phyloP scores from a whole-genome alignment of 1,140 invertebrate genomes.

The Drosophila mojavensis region DNA sequence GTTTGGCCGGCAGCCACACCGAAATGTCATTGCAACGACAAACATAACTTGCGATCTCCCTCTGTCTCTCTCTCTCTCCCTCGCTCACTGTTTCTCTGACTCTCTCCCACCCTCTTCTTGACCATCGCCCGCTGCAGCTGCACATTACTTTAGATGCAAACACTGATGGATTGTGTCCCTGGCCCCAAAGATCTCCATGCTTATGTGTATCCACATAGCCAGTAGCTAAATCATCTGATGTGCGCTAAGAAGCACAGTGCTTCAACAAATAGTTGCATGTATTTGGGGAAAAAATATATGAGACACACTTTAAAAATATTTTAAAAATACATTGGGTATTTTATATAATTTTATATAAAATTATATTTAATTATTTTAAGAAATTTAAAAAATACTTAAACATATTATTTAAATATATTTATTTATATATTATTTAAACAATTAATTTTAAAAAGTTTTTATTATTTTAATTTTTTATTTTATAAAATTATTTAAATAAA shows the following conservation, averaged over 20 bases:
- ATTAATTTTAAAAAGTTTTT: too few species aligned
- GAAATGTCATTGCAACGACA: constrained; percentile 54
- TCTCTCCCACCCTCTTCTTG: neutral
- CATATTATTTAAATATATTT: too few species aligned
- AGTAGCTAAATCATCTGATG: constrained; percentile 30
- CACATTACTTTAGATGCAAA: constrained; percentile 34
- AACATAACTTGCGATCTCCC: constrained; percentile 27
- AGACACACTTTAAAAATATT: neutral
- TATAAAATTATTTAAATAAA: too few species aligned
- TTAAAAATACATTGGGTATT: neutral
- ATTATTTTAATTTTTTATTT: too few species aligned
- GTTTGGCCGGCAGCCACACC: constrained; percentile 37
- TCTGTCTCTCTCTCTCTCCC: neutral
- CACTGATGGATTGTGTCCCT: constrained; percentile 72
- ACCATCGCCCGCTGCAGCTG: constrained; percentile 23
- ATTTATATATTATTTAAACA: too few species aligned
- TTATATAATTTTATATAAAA: too few species aligned
- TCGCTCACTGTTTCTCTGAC: neutral
- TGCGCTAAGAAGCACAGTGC: constrained; percentile 27
- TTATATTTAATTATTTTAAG: neutral
- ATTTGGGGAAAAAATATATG: too few species aligned
- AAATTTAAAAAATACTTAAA: too few species aligned
- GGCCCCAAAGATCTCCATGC: constrained; percentile 31
- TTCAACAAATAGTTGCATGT: neutral
- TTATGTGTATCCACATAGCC: constrained; percentile 12